phyloP scores from a whole-genome alignment of 2,113 vertebrate species.

The Nycticorax nycticorax region DNA sequence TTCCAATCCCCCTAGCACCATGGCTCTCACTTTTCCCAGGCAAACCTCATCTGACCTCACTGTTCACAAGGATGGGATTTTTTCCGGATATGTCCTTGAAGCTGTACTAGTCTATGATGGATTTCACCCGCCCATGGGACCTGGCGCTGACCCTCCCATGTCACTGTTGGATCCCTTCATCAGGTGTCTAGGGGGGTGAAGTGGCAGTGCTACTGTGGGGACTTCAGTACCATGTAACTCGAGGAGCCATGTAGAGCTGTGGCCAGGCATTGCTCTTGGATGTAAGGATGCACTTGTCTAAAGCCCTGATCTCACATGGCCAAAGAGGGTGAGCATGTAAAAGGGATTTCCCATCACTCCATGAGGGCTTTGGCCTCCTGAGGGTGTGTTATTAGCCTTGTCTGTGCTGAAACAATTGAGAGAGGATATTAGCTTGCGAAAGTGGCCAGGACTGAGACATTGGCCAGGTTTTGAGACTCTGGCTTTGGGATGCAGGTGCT shows the following conservation, averaged over 20 bases:
- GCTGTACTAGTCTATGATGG: not conserved
- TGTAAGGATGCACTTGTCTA: not conserved
- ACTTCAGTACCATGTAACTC: not conserved
- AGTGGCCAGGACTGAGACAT: not conserved
- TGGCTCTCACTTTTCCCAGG: not conserved
- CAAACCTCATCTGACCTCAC: not conserved
- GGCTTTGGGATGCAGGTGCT: not conserved
- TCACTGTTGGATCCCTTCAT: not conserved
- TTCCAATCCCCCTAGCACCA: not conserved
- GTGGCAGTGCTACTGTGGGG: not conserved
- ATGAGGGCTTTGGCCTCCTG: not conserved
- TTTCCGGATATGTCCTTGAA: not conserved
- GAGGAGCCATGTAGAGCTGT: accelerated
- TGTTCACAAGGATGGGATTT: accelerated
- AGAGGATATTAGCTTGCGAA: not conserved
- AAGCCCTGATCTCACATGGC: accelerated
- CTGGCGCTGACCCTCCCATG: not conserved
- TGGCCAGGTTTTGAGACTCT: not conserved
- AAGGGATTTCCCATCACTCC: not conserved
- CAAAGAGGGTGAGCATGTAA: not conserved
- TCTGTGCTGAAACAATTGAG: not conserved
- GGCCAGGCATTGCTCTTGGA: not conserved
- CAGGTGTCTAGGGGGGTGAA: not conserved
- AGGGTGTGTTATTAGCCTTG: not conserved
- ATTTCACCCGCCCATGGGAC: not conserved